Evolutionary conservation across 1,140 invertebrate genomes (phyloP).

Genomic region (Drosophila nebulosa): DNA sequence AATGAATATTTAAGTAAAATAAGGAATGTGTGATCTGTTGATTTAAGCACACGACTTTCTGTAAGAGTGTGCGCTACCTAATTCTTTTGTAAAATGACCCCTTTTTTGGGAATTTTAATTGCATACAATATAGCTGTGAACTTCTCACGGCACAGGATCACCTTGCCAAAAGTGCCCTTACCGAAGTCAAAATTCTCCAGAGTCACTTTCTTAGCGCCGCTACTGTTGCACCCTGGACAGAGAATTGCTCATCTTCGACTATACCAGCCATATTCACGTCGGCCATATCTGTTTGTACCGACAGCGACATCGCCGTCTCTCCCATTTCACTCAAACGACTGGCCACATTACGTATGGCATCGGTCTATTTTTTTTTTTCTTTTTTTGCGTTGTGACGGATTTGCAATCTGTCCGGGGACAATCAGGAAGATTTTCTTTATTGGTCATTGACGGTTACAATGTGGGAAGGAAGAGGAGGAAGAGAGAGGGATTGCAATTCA

Average conservation of each 20-base stretch:
- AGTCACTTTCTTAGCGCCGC: slow-evolving; percentile 92
- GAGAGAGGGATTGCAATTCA: too few species aligned
- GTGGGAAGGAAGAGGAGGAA: too few species aligned
- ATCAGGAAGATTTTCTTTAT: too few species aligned
- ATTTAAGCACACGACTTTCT: slow-evolving; percentile 98
- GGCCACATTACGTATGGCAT: slow-evolving; percentile 86
- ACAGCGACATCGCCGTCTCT: slow-evolving; percentile 82
- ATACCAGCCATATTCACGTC: slow-evolving; percentile 82
- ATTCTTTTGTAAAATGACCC: slow-evolving; percentile 99
- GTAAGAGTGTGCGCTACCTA: slow-evolving; percentile 99
- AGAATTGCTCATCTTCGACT: slow-evolving; percentile 88
- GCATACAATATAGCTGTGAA: slow-evolving; percentile 96
- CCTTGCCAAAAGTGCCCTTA: slow-evolving; percentile 99
- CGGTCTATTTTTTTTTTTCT: slow-evolving; percentile 69
- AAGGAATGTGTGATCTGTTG: slow-evolving; percentile 98
- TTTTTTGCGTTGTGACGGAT: too few species aligned
- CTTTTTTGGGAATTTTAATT: slow-evolving; percentile 99
- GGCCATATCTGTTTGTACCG: slow-evolving; percentile 71
- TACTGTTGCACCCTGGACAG: slow-evolving; percentile 88
- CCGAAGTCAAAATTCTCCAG: slow-evolving; percentile 97
- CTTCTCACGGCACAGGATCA: slow-evolving; percentile 98
- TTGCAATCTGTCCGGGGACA: too few species aligned
- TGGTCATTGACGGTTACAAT: too few species aligned
- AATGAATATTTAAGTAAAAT: slow-evolving; percentile 99
- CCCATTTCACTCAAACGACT: slow-evolving; percentile 82